phyloP scores from a whole-genome alignment of 2,888 invertebrate genomes.

The Tetropium fuscum region DNA sequence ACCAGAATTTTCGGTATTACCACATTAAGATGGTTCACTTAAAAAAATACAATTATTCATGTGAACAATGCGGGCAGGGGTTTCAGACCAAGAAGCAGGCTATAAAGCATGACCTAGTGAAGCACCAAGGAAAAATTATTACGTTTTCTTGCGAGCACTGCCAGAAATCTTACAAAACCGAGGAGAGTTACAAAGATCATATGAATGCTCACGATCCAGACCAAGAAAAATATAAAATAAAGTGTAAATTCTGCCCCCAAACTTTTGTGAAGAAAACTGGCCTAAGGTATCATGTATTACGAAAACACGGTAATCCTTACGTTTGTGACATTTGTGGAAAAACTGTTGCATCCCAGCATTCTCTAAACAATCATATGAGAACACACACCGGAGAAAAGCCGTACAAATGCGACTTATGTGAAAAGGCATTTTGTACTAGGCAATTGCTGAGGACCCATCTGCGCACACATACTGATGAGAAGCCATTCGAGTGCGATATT shows the following conservation, averaged over 20 bases:
- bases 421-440: slow-evolving; percentile 30
- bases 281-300: slow-evolving; percentile 32
- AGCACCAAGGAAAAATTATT: slow-evolving; percentile 52
- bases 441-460: slow-evolving; percentile 53
- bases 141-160: slow-evolving; percentile 48
- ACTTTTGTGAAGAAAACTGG: slow-evolving; percentile 37
- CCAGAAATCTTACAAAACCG: slow-evolving; percentile 50
- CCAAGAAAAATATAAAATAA: slow-evolving; percentile 38
- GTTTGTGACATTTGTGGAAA: slow-evolving; percentile 61
- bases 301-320: slow-evolving; percentile 27
- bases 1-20: slow-evolving; percentile 39
- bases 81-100: slow-evolving; percentile 47
- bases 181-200: slow-evolving; percentile 46
- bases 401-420: slow-evolving; percentile 38
- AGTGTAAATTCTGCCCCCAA: slow-evolving; percentile 36
- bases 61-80: slow-evolving; percentile 49
- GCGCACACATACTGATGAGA: slow-evolving; percentile 69
- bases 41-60: slow-evolving; percentile 63
- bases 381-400: slow-evolving; percentile 40
- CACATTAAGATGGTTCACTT: slow-evolving; percentile 60
- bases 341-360: slow-evolving; percentile 33
- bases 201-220: slow-evolving; percentile 42
- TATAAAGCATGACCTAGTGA: slow-evolving; percentile 44
- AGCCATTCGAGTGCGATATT: slow-evolving; percentile 48
- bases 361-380: slow-evolving; percentile 31